Conservation (phyloP, 2,888 invertebrate species). For the Cephus sareptanus region DNA sequence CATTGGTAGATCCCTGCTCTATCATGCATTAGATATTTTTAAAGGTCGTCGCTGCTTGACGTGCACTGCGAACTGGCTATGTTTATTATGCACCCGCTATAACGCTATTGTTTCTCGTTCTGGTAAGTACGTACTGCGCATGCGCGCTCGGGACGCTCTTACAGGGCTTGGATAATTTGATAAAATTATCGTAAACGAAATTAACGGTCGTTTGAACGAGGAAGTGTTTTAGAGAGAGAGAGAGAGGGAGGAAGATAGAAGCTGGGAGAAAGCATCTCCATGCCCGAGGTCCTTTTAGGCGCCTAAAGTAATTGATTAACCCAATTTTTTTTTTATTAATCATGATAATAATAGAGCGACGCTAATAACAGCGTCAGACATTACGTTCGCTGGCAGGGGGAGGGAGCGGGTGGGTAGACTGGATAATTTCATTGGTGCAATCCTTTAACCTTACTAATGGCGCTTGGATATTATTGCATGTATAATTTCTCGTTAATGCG, state of each 20-base stretch:
- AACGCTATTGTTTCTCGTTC: background rate
- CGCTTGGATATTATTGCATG: background rate
- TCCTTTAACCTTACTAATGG: background rate
- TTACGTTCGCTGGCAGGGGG: background rate
- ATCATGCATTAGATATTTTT: background rate
- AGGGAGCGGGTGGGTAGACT: background rate
- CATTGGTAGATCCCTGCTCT: background rate
- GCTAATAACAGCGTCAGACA: background rate
- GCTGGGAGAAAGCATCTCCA: background rate
- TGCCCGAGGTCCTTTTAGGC: background rate
- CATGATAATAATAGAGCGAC: background rate
- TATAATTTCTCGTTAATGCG: background rate
- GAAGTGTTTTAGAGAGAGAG: background rate
- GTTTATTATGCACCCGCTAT: background rate
- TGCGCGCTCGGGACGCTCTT: conserved; percentile 32
- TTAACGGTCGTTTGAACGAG: conserved; percentile 42
- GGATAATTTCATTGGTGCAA: background rate
- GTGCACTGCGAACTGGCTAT: background rate
- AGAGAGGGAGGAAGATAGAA: background rate
- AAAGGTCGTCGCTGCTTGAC: background rate
- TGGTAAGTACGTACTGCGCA: background rate
- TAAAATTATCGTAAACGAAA: conserved; percentile 50
- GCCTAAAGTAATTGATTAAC: background rate
- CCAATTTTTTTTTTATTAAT: background rate
- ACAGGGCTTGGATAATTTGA: conserved; percentile 48